These are phyloP conservation scores for Diabrotica balteata DNA, from an alignment of 2,888 invertebrate genomes.

Conservation along the genomic window DNA sequence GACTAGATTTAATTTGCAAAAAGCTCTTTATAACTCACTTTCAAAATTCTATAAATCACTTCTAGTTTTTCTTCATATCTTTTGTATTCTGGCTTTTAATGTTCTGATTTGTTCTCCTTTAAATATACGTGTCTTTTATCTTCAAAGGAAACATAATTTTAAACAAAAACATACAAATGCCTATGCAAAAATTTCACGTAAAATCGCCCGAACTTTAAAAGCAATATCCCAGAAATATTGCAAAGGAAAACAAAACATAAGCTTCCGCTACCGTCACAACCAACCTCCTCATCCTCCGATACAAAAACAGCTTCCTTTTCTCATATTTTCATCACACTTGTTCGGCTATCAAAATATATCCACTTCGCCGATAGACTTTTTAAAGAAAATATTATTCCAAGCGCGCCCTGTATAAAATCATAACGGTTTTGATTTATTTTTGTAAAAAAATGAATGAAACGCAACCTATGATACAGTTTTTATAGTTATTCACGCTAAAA, in stretches of 20 bases:
- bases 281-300: conserved; percentile 8
- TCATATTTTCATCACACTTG: conserved; percentile 34
- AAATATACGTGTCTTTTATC: no score
- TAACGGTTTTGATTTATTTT: conserved; percentile 49
- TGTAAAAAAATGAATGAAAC: conserved; percentile 40
- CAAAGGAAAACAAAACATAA: conserved; percentile 22
- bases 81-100: no score
- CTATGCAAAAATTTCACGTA: not conserved
- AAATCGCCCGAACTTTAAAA: not conserved
- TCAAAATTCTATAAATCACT: no score
- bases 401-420: conserved; percentile 44
- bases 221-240: conserved; percentile 22
- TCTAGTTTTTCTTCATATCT: no score
- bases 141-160: no score
- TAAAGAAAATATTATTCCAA: conserved; percentile 42
- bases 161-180: not conserved
- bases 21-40: no score
- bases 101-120: no score
- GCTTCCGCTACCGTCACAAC: conserved; percentile 14
- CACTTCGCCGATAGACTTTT: conserved; percentile 38
- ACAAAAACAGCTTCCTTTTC: conserved; percentile 31
- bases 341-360: conserved; percentile 42
- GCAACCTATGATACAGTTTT: conserved; percentile 41
- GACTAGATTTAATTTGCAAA: no score
- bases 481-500: not conserved